These are phyloP conservation scores for Notolabrus celidotus DNA, from an alignment of 2,797 vertebrate genomes.

Conservation along the genomic window DNA sequence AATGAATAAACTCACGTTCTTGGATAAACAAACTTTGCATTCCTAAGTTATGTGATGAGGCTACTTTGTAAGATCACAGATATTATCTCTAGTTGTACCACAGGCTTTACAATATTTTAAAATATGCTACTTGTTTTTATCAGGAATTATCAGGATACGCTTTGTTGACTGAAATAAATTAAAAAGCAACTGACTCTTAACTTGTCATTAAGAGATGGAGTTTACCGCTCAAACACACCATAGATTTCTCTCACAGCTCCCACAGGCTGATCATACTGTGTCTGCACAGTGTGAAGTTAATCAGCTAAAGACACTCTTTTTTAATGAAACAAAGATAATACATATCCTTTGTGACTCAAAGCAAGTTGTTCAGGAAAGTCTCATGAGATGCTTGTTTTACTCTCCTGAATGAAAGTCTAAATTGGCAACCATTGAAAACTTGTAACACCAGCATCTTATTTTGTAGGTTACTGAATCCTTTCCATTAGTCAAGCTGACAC, in stretches of 20 bases:
- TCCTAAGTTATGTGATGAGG: too few species aligned
- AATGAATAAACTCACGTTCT: too few species aligned
- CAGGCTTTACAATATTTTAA: too few species aligned
- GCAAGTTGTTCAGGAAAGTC: not conserved
- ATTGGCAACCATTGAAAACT: not conserved
- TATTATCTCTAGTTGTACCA: too few species aligned
- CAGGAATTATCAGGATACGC: too few species aligned
- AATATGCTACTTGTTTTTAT: too few species aligned
- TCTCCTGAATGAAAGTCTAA: not conserved
- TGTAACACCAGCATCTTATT: not conserved
- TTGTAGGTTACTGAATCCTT: not conserved
- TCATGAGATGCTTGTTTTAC: not conserved
- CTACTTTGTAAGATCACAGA: too few species aligned
- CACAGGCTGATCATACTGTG: not conserved
- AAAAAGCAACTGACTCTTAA: not conserved
- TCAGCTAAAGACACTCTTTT: not conserved
- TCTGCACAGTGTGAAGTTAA: constrained; percentile 1
- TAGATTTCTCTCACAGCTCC: not conserved
- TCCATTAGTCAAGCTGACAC: not conserved
- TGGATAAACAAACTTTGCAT: too few species aligned
- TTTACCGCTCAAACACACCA: not conserved
- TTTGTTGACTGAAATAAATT: not conserved
- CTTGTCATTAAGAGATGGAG: not conserved
- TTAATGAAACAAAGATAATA: not conserved
- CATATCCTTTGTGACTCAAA: not conserved